Evolutionary conservation across 1,140 invertebrate genomes (phyloP).

Genomic region (Drosophila pallidifrons): DNA sequence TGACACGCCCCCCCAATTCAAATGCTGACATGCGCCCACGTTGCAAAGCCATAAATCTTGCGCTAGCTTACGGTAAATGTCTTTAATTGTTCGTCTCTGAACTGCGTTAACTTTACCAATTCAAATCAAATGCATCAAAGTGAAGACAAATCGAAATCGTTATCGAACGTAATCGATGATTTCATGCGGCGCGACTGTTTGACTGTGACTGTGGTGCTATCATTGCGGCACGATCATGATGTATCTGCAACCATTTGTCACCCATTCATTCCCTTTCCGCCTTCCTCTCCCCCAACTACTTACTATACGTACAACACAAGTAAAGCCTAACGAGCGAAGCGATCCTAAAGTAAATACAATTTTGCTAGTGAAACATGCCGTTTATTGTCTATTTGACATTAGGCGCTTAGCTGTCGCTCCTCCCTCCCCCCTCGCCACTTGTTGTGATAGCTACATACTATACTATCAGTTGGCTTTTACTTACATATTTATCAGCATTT

Average conservation of each 20-base stretch:
- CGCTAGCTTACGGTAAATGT: slow-evolving; percentile 37
- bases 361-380: slow-evolving; percentile 40
- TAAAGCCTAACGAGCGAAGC: slow-evolving; percentile 66
- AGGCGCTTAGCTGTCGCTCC: slow-evolving; percentile 68
- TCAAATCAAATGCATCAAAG: slow-evolving; percentile 19
- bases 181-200: slow-evolving; percentile 52
- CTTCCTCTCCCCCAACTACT: neutral
- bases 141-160: slow-evolving; percentile 15
- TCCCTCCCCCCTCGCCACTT: neutral
- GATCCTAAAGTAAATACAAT: slow-evolving; percentile 66
- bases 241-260: slow-evolving; percentile 78
- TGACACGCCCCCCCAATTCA: slow-evolving; percentile 31
- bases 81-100: slow-evolving; percentile 63
- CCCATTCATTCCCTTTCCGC: slow-evolving; percentile 8
- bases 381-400: slow-evolving; percentile 72
- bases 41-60: slow-evolving; percentile 67
- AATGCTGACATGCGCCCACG: slow-evolving; percentile 63
- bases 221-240: slow-evolving; percentile 73
- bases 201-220: slow-evolving; percentile 32
- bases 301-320: slow-evolving; percentile 37
- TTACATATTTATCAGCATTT: slow-evolving; percentile 55
- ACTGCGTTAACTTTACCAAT: slow-evolving; percentile 7
- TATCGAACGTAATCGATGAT: slow-evolving; percentile 57
- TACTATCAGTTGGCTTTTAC: slow-evolving; percentile 39
- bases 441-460: neutral